A percentile compares a stretch with the other conserved stretches of the same genome.
These are phyloP conservation scores for Cinara cedri DNA, from an alignment of 2,888 invertebrate genomes.

Conservation along the genomic window DNA sequence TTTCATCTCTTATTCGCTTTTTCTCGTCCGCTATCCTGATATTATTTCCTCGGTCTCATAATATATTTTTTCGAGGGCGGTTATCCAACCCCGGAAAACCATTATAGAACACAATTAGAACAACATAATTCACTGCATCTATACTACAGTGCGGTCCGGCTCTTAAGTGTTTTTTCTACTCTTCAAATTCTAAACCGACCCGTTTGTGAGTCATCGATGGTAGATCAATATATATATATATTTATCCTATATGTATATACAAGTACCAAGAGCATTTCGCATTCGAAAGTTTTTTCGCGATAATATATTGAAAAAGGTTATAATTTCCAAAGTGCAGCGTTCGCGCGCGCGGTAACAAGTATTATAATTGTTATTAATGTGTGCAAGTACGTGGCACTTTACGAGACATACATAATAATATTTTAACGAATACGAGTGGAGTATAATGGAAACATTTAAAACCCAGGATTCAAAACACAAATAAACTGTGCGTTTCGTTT, in stretches of 20 bases:
- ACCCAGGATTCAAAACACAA: too few species aligned
- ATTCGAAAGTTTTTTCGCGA: too few species aligned
- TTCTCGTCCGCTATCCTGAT: background rate
- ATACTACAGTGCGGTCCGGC: background rate
- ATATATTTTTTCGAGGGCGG: too few species aligned
- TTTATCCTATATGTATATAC: too few species aligned
- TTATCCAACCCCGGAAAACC: background rate
- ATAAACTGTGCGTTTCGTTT: too few species aligned
- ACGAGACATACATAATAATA: background rate
- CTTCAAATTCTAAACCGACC: background rate
- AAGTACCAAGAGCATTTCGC: too few species aligned
- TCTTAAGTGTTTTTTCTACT: slow-evolving; percentile 2
- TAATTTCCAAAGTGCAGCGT: background rate
- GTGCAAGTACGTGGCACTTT: too few species aligned
- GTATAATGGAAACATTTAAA: too few species aligned
- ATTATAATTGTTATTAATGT: background rate
- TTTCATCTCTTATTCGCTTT: background rate
- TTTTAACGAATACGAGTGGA: background rate
- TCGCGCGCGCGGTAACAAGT: background rate
- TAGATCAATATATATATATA: too few species aligned
- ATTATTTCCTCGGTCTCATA: too few species aligned
- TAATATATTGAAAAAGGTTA: too few species aligned
- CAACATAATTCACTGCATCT: background rate
- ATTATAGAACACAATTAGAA: slow-evolving; percentile 12
- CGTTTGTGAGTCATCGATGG: background rate